phyloP scores from a whole-genome alignment of 2,888 invertebrate species.

The Coleophora deauratella region DNA sequence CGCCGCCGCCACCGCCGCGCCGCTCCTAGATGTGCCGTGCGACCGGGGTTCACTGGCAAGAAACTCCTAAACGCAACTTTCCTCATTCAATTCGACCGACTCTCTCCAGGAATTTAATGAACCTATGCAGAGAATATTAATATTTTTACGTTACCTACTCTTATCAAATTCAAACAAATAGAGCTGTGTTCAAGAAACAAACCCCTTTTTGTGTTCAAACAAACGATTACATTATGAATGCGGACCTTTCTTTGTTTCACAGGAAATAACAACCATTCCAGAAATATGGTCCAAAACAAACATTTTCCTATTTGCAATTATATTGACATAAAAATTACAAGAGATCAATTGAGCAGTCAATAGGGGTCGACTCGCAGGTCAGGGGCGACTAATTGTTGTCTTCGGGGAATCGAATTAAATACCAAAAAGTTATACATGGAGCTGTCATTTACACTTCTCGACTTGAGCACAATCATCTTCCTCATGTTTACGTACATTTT shows the following conservation, averaged over 20 bases:
- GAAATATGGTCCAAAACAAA: no score
- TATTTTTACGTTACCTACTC: neutral
- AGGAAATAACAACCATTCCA: no score
- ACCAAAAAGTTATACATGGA: constrained; percentile 17
- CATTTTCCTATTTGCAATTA: constrained; percentile 5
- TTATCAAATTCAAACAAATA: constrained; percentile 2
- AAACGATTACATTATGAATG: no score
- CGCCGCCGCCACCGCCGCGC: neutral
- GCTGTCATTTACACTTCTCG: constrained; percentile 4
- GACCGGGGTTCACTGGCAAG: constrained; percentile 24
- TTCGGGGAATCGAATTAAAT: constrained; percentile 29
- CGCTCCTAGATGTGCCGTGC: constrained; percentile 43
- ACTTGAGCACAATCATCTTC: constrained; percentile 17
- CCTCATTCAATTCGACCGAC: no score
- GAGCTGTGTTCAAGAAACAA: neutral
- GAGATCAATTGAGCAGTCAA: constrained; percentile 62
- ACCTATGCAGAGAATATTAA: no score
- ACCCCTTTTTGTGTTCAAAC: no score
- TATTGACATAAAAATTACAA: constrained; percentile 39
- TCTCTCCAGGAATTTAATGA: no score
- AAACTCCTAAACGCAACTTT: no score
- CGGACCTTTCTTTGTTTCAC: no score
- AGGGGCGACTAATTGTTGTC: constrained; percentile 54
- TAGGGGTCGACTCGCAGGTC: constrained; percentile 56
- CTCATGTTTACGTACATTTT: constrained; percentile 26